Evolutionary conservation across 2,797 vertebrate species (phyloP).

Genomic region (Sardinella longiceps): DNA sequence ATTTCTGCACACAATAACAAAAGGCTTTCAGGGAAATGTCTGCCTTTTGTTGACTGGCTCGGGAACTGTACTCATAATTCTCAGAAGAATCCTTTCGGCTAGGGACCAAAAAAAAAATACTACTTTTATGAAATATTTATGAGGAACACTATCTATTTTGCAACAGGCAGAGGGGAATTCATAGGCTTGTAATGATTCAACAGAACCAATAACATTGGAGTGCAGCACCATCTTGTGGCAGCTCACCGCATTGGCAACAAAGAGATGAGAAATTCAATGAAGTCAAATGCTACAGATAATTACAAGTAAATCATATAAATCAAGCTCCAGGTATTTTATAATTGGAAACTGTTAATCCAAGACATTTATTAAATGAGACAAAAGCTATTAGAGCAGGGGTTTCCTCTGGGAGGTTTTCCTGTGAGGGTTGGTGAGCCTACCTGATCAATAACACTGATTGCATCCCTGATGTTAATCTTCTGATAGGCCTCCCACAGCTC

Average conservation of each 20-base stretch:
- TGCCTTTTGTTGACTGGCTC: not conserved
- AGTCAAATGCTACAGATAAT: not conserved
- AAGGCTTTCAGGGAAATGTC: not conserved
- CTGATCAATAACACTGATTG: conserved; percentile 95
- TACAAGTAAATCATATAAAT: not conserved
- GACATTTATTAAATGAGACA: not conserved
- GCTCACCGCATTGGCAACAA: not conserved
- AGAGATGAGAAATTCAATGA: not conserved
- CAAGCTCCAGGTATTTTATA: not conserved
- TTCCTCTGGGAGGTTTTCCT: not conserved
- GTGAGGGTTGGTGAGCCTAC: conserved; percentile 57
- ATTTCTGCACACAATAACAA: not conserved
- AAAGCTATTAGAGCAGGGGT: not conserved
- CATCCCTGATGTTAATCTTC: conserved; percentile 95
- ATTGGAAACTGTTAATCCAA: not conserved
- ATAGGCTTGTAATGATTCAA: not conserved
- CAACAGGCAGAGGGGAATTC: not conserved
- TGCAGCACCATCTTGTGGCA: conserved; percentile 50
- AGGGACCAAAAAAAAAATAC: not conserved
- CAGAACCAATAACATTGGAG: conserved; percentile 15
- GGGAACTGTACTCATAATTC: not conserved
- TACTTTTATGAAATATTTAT: not conserved
- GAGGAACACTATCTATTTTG: not conserved
- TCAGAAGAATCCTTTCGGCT: not conserved
- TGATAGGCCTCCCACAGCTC: conserved; percentile 97